phyloP scores from a whole-genome alignment of 2,113 vertebrate species.

The Dromiciops gliroides region DNA sequence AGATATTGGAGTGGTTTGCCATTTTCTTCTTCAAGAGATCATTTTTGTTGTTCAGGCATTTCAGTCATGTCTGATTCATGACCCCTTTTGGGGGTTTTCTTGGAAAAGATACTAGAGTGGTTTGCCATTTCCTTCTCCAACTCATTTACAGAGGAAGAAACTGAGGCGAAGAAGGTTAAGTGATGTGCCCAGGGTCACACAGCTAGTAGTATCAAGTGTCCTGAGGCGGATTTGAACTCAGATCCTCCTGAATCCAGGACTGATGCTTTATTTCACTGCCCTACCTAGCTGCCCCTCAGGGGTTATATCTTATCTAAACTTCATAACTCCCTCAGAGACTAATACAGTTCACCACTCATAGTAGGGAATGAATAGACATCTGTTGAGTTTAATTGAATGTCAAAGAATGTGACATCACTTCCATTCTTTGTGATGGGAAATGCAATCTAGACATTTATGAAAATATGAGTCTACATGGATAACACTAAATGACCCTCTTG shows the following conservation, averaged over 20 bases:
- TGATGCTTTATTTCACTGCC: background rate
- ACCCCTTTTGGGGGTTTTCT: too few species aligned
- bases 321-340: background rate
- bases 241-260: background rate
- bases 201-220: background rate
- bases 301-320: background rate
- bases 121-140: background rate
- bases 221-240: background rate
- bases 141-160: background rate
- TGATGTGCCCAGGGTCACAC: background rate
- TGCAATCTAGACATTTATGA: constrained; percentile 59
- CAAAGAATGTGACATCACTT: constrained; percentile 18
- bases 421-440: constrained; percentile 33
- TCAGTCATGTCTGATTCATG: background rate
- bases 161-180: background rate
- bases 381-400: background rate
- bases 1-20: background rate
- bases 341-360: background rate
- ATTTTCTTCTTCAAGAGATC: background rate
- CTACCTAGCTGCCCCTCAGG: background rate
- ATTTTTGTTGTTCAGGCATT: background rate
- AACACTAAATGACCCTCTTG: constrained; percentile 11
- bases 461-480: constrained; percentile 57
- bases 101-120: too few species aligned
- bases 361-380: background rate